phyloP scores from a whole-genome alignment of 2,888 invertebrate genomes.

The Dryobotodes eremita region DNA sequence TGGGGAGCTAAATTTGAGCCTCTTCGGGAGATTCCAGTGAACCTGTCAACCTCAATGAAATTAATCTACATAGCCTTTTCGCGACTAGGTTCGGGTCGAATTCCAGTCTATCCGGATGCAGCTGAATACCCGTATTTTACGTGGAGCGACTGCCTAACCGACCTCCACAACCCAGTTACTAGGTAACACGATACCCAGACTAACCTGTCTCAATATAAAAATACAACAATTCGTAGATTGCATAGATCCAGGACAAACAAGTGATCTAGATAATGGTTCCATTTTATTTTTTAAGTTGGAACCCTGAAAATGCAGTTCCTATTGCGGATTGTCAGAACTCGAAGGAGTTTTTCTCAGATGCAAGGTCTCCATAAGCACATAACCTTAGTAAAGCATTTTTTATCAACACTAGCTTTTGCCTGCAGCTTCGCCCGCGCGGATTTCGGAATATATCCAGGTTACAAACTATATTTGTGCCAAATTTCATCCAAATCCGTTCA shows the following conservation, averaged over 20 bases:
- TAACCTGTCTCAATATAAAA: background rate
- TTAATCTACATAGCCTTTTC: background rate
- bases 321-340: background rate
- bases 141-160: background rate
- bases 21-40: background rate
- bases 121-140: background rate
- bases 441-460: too few species aligned
- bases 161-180: background rate
- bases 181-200: background rate
- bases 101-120: background rate
- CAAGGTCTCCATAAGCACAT: background rate
- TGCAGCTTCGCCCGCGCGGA: too few species aligned
- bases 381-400: background rate
- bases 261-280: background rate
- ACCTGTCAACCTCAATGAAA: background rate
- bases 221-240: background rate
- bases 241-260: too few species aligned
- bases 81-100: too few species aligned
- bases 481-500: too few species aligned
- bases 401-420: too few species aligned
- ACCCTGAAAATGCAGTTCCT: background rate
- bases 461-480: too few species aligned
- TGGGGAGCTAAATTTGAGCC: background rate
- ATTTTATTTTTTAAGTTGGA: too few species aligned
- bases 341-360: background rate